Evolutionary conservation across 2,113 vertebrate species (phyloP).

Genomic region (Osmerus eperlanus): DNA sequence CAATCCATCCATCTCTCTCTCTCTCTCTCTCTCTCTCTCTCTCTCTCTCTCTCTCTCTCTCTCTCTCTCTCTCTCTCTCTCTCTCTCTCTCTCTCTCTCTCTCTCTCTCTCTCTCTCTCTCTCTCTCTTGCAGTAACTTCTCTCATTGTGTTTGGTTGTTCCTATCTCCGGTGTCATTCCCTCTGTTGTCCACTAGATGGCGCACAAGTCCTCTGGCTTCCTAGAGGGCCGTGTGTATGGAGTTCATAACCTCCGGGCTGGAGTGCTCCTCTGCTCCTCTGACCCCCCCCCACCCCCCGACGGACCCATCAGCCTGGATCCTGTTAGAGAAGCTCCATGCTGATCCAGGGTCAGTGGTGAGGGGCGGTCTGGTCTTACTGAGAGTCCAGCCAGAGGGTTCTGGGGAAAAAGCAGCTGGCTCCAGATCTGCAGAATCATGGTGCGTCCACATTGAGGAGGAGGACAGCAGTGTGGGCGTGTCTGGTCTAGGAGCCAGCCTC

Average conservation of each 20-base stretch:
- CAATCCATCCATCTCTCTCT: neutral
- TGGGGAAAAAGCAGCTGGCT: conserved; percentile 10
- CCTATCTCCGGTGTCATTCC: conserved; percentile 27
- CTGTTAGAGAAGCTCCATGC: conserved; percentile 3
- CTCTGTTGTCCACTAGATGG: conserved; percentile 54
- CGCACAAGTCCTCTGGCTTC: conserved; percentile 32
- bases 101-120: neutral
- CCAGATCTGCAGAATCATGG: conserved; percentile 17
- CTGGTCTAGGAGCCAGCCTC: conserved; percentile 31
- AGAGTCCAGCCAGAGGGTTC: conserved; percentile 8
- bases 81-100: neutral
- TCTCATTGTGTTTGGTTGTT: conserved; percentile 8
- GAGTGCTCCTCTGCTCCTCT: neutral
- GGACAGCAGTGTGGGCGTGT: conserved; percentile 1
- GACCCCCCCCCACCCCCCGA: neutral
- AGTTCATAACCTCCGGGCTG: conserved; percentile 26
- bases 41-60: neutral
- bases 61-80: conserved; percentile 3
- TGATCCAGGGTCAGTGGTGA: conserved; percentile 26
- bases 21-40: neutral
- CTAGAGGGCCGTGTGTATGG: conserved; percentile 1
- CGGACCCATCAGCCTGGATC: no score
- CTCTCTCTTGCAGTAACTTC: neutral
- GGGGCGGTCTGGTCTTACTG: conserved; percentile 21
- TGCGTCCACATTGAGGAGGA: conserved; percentile 32